Evolutionary conservation across 2,888 invertebrate genomes (phyloP).

Genomic region (Nephrotoma flavescens): DNA sequence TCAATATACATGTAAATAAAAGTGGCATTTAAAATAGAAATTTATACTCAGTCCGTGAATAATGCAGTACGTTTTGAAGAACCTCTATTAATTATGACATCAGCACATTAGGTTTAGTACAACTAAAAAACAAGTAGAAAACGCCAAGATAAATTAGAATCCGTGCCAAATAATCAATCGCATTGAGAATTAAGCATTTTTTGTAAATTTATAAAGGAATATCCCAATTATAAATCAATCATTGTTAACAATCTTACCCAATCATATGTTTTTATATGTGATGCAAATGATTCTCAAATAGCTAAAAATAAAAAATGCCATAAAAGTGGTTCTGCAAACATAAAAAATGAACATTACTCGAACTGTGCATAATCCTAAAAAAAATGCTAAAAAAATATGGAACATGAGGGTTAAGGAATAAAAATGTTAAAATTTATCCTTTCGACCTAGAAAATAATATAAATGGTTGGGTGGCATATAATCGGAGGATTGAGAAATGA

Average conservation of each 20-base stretch:
- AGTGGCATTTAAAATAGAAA: neutral
- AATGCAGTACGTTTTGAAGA: neutral
- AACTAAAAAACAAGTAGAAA: neutral
- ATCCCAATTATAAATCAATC: neutral
- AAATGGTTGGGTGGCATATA: neutral
- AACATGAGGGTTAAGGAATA: neutral
- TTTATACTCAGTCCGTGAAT: neutral
- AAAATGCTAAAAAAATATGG: neutral
- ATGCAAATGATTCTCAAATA: neutral
- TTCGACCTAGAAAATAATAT: neutral
- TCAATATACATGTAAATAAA: neutral
- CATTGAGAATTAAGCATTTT: neutral
- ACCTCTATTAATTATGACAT: neutral
- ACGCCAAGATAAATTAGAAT: neutral
- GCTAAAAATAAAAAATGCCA: neutral
- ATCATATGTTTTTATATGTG: neutral
- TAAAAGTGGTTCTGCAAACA: neutral
- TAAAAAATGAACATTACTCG: neutral
- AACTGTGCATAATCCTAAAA: neutral
- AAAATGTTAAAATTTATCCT: neutral
- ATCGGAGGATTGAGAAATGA: neutral
- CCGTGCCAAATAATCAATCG: neutral
- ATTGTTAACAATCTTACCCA: neutral
- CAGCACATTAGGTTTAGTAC: neutral
- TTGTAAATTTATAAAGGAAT: neutral